Evolutionary conservation across 2,797 vertebrate species (phyloP), one percentile per base, ranked within the genome.

Genomic region (Ctenopoma kingsleyae): DNA sequence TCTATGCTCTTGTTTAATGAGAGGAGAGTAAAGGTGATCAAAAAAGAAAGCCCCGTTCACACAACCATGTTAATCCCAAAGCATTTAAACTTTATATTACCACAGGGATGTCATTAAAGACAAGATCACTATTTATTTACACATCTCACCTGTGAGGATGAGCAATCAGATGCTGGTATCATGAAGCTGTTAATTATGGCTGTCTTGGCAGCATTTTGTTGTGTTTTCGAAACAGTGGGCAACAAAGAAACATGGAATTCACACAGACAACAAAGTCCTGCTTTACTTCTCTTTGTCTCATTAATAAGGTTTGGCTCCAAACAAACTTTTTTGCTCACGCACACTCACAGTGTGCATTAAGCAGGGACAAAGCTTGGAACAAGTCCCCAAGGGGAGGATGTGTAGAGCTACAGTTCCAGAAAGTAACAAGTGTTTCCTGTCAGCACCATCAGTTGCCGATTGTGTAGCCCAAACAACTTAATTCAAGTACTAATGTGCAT

Each of bases 171-270:
- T 25, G 3, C 4, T 53, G 46, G 48, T 71, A 51, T 67, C 46
- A 58, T 58, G 47, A 51, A 58, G 54, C 61, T 66, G 56, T 68
- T 81, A 83, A 81, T 88, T 88, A 68, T 4, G 8, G 40, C 41
- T 40, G 16, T 59, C 30, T 54, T 38, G 32, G 48, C 62, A 41
- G 69, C 17, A 25, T 51, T 43, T 74, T 57, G 32, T 53, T 47
- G 38, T 63, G 11, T 46, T 19, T 19, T 22, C 19, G 43, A 61
- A 66, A 76, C 54, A 44, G 50, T 8, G 1, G 41, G 25, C 55
- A 57, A 47, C 25, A 76, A 36, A 61, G 27, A 73, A 54, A 30
- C 58, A 72, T 41, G 8, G 38, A 67, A n/a, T 68, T 23, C 58
- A 71, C 78, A 60, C 61, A 36, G 7, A 47, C 16, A 55, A 69